phyloP scores from a whole-genome alignment of 1,140 invertebrate species.

The Drosophila nigromelanica region DNA sequence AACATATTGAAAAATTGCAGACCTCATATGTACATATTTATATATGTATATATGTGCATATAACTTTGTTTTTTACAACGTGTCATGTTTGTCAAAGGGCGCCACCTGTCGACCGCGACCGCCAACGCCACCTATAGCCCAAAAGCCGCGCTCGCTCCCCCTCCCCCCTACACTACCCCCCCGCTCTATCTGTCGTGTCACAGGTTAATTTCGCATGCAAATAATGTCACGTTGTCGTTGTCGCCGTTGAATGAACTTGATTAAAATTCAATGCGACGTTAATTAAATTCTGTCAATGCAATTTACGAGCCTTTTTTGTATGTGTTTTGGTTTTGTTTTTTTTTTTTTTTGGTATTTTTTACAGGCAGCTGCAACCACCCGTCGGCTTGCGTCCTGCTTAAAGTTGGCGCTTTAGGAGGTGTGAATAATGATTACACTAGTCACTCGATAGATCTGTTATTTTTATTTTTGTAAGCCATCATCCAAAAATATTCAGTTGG shows the following conservation, averaged over 20 bases:
- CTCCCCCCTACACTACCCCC: background rate
- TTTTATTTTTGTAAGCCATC: too few species aligned
- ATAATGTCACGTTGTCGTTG: slow-evolving; percentile 74
- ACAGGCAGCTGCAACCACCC: too few species aligned
- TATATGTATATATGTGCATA: background rate
- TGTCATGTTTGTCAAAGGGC: slow-evolving; percentile 51
- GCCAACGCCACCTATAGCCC: slow-evolving; percentile 11
- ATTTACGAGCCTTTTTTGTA: slow-evolving; percentile 50
- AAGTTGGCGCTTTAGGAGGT: slow-evolving; percentile 8
- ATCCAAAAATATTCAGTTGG: too few species aligned
- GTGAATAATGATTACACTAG: slow-evolving; percentile 17
- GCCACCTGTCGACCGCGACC: slow-evolving; percentile 41
- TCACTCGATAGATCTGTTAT: background rate
- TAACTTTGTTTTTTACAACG: slow-evolving; percentile 13
- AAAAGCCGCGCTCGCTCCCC: background rate
- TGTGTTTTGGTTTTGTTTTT: background rate
- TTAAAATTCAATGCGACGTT: slow-evolving; percentile 80
- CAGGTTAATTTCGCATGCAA: slow-evolving; percentile 79
- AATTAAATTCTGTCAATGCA: slow-evolving; percentile 78
- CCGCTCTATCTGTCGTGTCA: slow-evolving; percentile 45
- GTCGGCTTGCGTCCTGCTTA: background rate
- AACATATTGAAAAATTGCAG: slow-evolving; percentile 21
- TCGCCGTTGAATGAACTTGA: slow-evolving; percentile 77
- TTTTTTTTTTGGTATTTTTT: background rate
- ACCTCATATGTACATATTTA: background rate